Base-by-base conservation (phyloP, 2,113 vertebrate species). In the Corynorhinus townsendii region DNA sequence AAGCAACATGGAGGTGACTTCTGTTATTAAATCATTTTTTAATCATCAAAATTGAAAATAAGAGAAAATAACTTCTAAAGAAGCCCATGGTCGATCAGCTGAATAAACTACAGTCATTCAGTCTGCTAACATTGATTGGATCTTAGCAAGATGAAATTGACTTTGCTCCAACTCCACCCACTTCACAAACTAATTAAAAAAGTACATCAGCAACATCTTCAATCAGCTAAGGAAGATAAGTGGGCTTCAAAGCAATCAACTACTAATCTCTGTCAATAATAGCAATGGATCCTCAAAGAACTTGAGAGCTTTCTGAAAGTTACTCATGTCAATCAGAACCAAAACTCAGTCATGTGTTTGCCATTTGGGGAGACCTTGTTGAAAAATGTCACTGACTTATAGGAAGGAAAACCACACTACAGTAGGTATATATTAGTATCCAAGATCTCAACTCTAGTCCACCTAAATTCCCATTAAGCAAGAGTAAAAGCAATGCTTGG, bases 121-220 rank as follows among this genome's bases (percentile, higher is more conserved):
- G 96, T 97, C 97, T 98, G 96, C 97, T 95, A 97, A 75, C 0
- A 95, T 84, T 97, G 97, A 98, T 96, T 97, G 77, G 97, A 98
- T 96, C 98, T 98, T 95, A 97, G 97, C 97, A 96, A 92, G 89
- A 96, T 85, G 86, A 95, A 97, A 98, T 97, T 95, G 97, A 91
- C 97, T 98, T 97, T 97, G 90, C 97, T 98, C 93, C 95, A 97
- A 69, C 97, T 97, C 96, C 97, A 96, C 96, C 97, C 96, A 97
- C 97, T 98, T 98, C 93, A 95, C 97, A 96, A 98, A 98, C 97
- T 97, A 98, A 98, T 98, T 97, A 96, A 96, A 97, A 94, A 96
- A 96, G 97, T 62, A 79, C 96, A 96, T 91, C 96, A 17, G 97
- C 47, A 47, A 96, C 96, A 95, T 97, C 95, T 98, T 97, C 96